A percentile compares a stretch with the other conserved stretches of the same genome.
Conservation (phyloP, 2,113 vertebrate genomes). For the Cryptotis parvus region DNA sequence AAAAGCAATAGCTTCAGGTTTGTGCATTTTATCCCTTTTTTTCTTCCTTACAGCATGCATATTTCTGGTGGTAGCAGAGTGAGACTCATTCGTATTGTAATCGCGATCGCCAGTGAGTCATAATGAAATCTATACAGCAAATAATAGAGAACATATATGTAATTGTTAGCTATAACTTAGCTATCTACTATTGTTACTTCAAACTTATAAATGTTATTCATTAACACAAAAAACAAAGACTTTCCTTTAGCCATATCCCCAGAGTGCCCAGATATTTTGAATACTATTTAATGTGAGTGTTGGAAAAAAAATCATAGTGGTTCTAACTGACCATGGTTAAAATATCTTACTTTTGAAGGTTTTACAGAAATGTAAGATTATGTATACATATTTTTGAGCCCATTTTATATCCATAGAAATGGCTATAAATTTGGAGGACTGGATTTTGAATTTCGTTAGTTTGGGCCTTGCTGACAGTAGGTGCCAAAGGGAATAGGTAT, state of each 20-base stretch:
- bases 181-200: background rate
- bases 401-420: background rate
- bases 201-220: background rate
- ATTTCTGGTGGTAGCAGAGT: background rate
- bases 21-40: background rate
- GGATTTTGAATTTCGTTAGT: background rate
- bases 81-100: background rate
- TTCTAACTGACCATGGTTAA: background rate
- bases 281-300: background rate
- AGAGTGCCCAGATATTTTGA: no score
- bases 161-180: background rate
- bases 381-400: background rate
- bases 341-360: background rate
- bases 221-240: background rate
- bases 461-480: background rate
- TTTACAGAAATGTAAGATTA: background rate
- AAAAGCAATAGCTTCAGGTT: background rate
- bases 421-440: no score
- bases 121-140: background rate
- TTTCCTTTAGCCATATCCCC: background rate
- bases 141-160: background rate
- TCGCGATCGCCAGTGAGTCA: background rate
- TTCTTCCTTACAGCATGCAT: background rate
- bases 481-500: no score
- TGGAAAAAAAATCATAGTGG: background rate